A percentile compares a stretch with the other conserved stretches of the same genome.
Evolutionary conservation across 2,797 vertebrate genomes (phyloP).

Genomic region (Centroberyx gerrardi): DNA sequence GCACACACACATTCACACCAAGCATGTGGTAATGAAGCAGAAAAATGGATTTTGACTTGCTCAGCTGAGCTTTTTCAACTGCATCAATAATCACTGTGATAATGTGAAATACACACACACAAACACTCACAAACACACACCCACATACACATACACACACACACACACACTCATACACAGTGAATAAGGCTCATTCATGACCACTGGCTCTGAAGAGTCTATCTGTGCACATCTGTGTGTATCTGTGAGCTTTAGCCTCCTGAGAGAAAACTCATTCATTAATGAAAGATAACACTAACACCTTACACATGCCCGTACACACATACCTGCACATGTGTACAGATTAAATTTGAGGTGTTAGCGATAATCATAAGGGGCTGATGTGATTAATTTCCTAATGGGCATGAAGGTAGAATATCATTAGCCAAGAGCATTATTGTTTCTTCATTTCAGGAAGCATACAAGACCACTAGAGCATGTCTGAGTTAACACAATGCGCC

Average conservation of each 20-base stretch:
- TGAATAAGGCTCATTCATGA: slow-evolving; percentile 17
- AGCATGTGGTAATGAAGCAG: slow-evolving; percentile 50
- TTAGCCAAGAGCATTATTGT: slow-evolving; percentile 24
- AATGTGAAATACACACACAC: slow-evolving; percentile 18
- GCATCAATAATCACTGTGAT: slow-evolving; percentile 48
- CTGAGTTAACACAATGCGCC: neutral
- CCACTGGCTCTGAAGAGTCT: slow-evolving; percentile 12
- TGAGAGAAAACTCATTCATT: slow-evolving; percentile 26
- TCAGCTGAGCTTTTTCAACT: slow-evolving; percentile 40
- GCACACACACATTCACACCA: slow-evolving; percentile 5
- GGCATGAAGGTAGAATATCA: slow-evolving; percentile 22
- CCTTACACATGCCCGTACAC: neutral
- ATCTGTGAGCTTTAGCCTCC: slow-evolving; percentile 1
- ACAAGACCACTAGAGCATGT: neutral
- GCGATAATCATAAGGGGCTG: slow-evolving; percentile 23
- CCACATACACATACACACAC: neutral
- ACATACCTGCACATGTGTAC: neutral
- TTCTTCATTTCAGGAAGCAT: slow-evolving; percentile 3
- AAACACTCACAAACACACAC: neutral
- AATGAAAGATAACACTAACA: slow-evolving; percentile 34
- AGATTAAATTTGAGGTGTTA: slow-evolving; percentile 36
- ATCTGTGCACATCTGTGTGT: slow-evolving; percentile 27
- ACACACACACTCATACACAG: slow-evolving; percentile 4
- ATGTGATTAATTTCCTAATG: slow-evolving; percentile 45
- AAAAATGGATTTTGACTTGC: slow-evolving; percentile 53